Evolutionary conservation across 2,888 invertebrate genomes (phyloP).

Genomic region (Microctonus brassicae): DNA sequence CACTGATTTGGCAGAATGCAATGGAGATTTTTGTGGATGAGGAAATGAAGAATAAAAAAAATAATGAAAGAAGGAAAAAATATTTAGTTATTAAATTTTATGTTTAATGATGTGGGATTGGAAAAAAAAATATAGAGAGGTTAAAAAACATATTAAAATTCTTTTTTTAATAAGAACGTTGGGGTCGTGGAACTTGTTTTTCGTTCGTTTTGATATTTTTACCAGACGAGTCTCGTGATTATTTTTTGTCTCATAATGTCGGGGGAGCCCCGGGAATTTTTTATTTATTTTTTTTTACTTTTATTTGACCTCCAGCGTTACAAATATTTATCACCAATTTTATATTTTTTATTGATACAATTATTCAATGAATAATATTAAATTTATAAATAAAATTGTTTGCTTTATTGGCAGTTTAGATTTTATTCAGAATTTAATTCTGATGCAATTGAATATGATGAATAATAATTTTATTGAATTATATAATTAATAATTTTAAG

Average conservation of each 20-base stretch:
- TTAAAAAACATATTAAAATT: not conserved
- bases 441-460: no score
- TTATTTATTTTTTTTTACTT: not conserved
- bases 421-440: no score
- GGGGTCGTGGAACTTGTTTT: conserved; percentile 32
- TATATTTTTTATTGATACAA: no score
- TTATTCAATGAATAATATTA: no score
- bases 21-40: not conserved
- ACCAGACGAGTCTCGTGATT: conserved; percentile 18
- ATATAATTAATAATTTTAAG: no score
- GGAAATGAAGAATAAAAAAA: not conserved
- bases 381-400: no score
- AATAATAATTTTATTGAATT: no score
- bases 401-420: no score
- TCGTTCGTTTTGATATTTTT: not conserved
- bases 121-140: not conserved
- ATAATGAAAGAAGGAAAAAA: not conserved
- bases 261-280: conserved; percentile 4
- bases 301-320: no score
- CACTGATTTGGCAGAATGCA: not conserved
- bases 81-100: not conserved
- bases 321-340: no score
- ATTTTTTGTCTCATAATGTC: conserved; percentile 23
- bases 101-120: not conserved
- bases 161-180: not conserved